Percentiles rank a stretch among this genome's conserved stretches.
Evolutionary conservation across 2,888 invertebrate species (phyloP).

Genomic region (Hoplodrina blanda): DNA sequence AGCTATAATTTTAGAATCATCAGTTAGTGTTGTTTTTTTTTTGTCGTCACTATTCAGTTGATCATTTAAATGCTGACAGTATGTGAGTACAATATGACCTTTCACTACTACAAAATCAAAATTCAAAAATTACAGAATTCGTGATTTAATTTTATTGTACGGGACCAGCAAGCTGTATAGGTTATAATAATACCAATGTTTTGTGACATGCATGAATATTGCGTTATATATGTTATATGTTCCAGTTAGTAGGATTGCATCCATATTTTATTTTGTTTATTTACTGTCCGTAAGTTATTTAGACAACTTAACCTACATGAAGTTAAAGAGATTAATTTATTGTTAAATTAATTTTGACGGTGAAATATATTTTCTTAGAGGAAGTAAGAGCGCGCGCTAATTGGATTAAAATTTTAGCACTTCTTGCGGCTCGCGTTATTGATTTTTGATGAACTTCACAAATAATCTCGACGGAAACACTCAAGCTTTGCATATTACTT

Average conservation of each 20-base stretch:
- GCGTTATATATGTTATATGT: not conserved
- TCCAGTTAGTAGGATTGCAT: constrained; percentile 1
- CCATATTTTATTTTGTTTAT: constrained; percentile 17
- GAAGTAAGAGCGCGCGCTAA: constrained; percentile 77
- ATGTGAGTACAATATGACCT: not conserved
- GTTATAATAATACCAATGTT: not conserved
- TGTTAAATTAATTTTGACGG: constrained; percentile 82
- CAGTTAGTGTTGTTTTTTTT: not conserved
- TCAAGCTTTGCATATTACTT: constrained; percentile 1
- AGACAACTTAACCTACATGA: constrained; percentile 27
- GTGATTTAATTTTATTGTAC: constrained; percentile 23
- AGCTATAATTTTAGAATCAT: too few relatives aligned
- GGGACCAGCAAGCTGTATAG: not conserved
- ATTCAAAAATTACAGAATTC: constrained; percentile 2
- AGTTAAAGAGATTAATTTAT: constrained; percentile 75
- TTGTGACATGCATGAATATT: not conserved
- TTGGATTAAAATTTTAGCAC: constrained; percentile 87
- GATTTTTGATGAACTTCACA: constrained; percentile 76
- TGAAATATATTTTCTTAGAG: constrained; percentile 81
- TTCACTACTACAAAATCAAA: not conserved
- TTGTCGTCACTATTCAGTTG: not conserved
- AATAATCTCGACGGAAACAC: constrained; percentile 37
- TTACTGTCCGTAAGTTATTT: constrained; percentile 16
- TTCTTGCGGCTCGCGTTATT: constrained; percentile 75
- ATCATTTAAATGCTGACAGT: not conserved